Evolutionary conservation across 2,888 invertebrate genomes (phyloP), one percentile per base, ranked within the genome.

Genomic region (Sthenelais limicola): DNA sequence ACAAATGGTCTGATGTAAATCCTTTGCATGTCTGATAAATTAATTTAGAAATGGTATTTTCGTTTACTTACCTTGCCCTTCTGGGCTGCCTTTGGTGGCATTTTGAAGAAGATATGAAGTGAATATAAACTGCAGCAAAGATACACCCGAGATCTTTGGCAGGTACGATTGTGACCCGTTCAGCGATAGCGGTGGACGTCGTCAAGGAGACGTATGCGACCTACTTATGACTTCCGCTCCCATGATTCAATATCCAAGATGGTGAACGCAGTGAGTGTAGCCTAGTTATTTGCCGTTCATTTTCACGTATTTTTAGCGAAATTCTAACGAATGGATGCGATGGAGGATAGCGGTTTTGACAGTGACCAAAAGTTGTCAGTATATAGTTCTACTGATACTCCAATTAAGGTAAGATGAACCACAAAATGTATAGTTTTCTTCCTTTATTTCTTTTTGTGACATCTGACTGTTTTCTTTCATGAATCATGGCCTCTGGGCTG

Each of bases 331-430:
- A 82, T 82, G 80, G 82, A 83, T 71, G 82, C 74, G 52, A 83
- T 82, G 81, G 84, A 85, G 75, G 85, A 85, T 75, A 85, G 85
- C 75, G 85, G 85, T 4, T 80, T 85, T 77, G 85, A 85, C 71
- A 85, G 85, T 73, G 85, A 85, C 73, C 82, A 82, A 26, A 84
- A 82, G 75, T 79, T 82, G 9, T 47, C 56, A 28, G 58, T 26
- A 32, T 56, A 18, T 28, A 56, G 68, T 24, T 30, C 54, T 9
- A 33, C n/a, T n/a, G 70, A 70, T 15, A 70, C 54, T 28, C 56
- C 52, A 54, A 26, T 70, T 1, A 49, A 48, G 49, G 62, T 62
- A 62, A 62, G 15, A 43, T n/a, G n/a, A n/a, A n/a, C n/a, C n/a
- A n/a, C n/a, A n/a, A n/a, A n/a, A n/a, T n/a, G n/a, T n/a, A n/a